These are phyloP conservation scores for Agonopterix heracliana DNA, from an alignment of 2,888 invertebrate species.

Conservation along the genomic window DNA sequence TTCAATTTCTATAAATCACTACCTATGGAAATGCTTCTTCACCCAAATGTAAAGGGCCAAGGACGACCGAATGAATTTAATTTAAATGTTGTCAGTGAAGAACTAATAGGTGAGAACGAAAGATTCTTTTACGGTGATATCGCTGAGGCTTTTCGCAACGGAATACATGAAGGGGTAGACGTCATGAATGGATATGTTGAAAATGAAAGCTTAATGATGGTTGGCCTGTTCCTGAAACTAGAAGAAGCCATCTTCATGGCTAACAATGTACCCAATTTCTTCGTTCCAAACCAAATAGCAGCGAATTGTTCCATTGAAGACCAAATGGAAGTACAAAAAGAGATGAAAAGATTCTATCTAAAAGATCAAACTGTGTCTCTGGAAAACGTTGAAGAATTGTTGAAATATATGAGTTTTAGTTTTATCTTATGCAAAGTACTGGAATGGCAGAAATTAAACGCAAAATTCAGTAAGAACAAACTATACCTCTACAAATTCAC, in stretches of 20 bases:
- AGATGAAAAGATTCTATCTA: constrained; percentile 35
- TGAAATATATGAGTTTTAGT: constrained; percentile 12
- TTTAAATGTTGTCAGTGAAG: constrained; percentile 23
- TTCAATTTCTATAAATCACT: constrained; percentile 40
- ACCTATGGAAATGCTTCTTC: constrained; percentile 31
- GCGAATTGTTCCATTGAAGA: constrained; percentile 24
- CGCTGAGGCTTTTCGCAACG: constrained; percentile 51
- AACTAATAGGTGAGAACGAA: constrained; percentile 36
- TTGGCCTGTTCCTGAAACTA: constrained; percentile 1
- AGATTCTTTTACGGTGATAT: constrained; percentile 39
- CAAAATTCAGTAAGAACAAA: constrained; percentile 2
- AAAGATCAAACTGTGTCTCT: constrained; percentile 22
- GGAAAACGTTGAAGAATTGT: constrained; percentile 24
- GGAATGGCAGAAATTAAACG: neutral
- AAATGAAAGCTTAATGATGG: constrained; percentile 76
- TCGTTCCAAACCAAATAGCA: constrained; percentile 32
- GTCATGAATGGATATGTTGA: constrained; percentile 82
- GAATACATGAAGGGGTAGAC: constrained; percentile 70
- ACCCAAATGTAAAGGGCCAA: constrained; percentile 5
- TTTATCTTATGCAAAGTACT: neutral
- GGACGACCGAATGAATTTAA: neutral
- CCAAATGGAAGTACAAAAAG: constrained; percentile 35
- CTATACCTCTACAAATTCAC: constrained; percentile 21
- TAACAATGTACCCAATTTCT: constrained; percentile 33
- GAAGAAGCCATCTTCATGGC: constrained; percentile 26